Percentiles rank a stretch among this genome's conserved stretches.
Evolutionary conservation across 2,888 invertebrate species (phyloP).

Genomic region (Saturnia pavonia): DNA sequence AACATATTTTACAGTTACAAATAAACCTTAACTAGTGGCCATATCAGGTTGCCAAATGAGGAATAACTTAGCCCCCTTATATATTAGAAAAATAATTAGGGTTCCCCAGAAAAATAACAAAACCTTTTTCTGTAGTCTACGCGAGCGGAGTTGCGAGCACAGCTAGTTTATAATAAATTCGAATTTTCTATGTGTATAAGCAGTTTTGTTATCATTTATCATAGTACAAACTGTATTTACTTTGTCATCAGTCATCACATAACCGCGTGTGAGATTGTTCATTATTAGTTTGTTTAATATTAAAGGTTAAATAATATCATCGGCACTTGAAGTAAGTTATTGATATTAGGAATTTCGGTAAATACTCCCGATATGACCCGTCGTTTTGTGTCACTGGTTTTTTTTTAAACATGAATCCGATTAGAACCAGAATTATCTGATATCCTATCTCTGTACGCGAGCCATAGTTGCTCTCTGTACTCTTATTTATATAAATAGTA

Average conservation of each 20-base stretch:
- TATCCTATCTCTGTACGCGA: constrained; percentile 12
- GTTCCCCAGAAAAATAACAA: too few relatives aligned
- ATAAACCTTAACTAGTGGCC: too few relatives aligned
- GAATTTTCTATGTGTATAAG: not conserved
- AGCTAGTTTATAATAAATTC: not conserved
- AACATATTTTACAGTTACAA: too few relatives aligned
- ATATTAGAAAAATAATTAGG: too few relatives aligned
- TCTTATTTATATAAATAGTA: not conserved
- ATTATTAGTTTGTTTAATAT: constrained; percentile 14
- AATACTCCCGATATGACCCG: constrained; percentile 31
- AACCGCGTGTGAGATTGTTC: not conserved
- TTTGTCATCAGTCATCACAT: constrained; percentile 5
- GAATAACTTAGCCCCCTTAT: too few relatives aligned
- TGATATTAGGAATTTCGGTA: constrained; percentile 22
- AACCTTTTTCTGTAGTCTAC: too few relatives aligned
- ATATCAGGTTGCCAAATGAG: too few relatives aligned
- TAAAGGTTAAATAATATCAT: constrained; percentile 30
- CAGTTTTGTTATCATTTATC: not conserved
- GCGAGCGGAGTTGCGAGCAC: too few relatives aligned
- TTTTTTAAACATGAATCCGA: constrained; percentile 30
- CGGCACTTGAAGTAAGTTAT: constrained; percentile 28
- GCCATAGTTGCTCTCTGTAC: not conserved
- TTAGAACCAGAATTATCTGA: constrained; percentile 27
- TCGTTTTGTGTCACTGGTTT: constrained; percentile 20
- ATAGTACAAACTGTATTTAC: not conserved